These are phyloP conservation scores for Carollia perspicillata DNA, from an alignment of 2,113 vertebrate genomes.

Conservation along the genomic window DNA sequence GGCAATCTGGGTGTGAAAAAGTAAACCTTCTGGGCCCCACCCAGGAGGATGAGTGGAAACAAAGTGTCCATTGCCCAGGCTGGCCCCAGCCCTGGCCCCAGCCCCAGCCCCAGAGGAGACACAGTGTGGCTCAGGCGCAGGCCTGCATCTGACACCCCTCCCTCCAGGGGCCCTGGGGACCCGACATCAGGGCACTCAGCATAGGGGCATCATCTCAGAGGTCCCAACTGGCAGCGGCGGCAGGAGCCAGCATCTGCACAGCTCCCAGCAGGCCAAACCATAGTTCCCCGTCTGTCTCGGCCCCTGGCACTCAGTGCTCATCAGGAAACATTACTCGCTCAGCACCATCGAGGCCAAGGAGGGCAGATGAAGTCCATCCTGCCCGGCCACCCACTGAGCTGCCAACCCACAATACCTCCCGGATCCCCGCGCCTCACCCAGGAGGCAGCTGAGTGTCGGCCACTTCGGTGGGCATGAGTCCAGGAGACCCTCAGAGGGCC, in stretches of 20 bases:
- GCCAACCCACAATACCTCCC: background rate
- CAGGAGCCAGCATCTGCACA: background rate
- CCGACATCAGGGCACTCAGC: background rate
- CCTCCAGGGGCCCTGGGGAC: background rate
- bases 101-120: background rate
- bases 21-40: constrained; percentile 29
- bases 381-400: background rate
- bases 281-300: background rate
- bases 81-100: background rate
- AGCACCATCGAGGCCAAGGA: background rate
- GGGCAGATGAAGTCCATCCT: background rate
- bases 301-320: background rate
- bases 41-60: constrained; percentile 63
- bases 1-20: constrained; percentile 61
- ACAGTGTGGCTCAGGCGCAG: background rate
- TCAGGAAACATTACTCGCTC: background rate
- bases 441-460: background rate
- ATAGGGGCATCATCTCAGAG: background rate
- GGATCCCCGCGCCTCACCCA: too few relatives aligned
- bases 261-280: background rate
- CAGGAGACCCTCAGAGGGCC: background rate
- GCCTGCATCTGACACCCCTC: background rate
- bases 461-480: background rate
- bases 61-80: background rate
- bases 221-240: background rate